Conservation (phyloP, 1,140 invertebrate genomes). For the Panulirus ornatus region DNA sequence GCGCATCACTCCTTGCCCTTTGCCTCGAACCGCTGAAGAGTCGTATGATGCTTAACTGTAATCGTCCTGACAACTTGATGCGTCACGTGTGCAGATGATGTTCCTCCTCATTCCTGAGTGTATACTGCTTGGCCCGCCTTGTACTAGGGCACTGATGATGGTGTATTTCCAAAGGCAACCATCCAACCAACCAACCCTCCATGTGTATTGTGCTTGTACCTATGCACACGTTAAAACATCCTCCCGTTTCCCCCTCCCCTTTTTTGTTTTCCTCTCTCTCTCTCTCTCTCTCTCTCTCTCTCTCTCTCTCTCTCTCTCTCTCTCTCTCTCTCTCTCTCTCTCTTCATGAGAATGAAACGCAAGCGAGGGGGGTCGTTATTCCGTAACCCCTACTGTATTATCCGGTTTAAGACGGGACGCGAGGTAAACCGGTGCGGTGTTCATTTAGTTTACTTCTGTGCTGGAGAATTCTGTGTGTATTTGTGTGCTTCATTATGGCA, state of each 20-base stretch:
- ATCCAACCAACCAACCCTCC: too few species aligned
- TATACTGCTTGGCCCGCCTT: too few species aligned
- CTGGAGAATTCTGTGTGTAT: background rate
- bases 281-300: slow-evolving; percentile 4
- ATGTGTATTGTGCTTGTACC: background rate
- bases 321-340: background rate
- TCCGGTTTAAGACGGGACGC: background rate
- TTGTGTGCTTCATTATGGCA: background rate
- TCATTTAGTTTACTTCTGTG: background rate
- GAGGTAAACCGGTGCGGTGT: background rate
- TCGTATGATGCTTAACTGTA: too few species aligned
- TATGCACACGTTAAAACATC: background rate
- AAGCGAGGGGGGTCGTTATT: too few species aligned
- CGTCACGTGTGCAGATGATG: too few species aligned
- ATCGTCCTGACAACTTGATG: too few species aligned
- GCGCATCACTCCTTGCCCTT: too few species aligned
- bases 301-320: slow-evolving; percentile 12
- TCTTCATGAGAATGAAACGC: too few species aligned
- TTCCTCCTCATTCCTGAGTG: too few species aligned
- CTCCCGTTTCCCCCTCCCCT: background rate
- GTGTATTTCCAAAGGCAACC: too few species aligned
- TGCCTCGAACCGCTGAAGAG: too few species aligned
- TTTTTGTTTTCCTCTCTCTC: background rate
- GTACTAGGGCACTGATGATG: too few species aligned
- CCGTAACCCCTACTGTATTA: background rate